A percentile compares a stretch with the other conserved stretches of the same genome.
Evolutionary conservation across 2,888 invertebrate species (phyloP).

Genomic region (Ennomos fuscantarius): DNA sequence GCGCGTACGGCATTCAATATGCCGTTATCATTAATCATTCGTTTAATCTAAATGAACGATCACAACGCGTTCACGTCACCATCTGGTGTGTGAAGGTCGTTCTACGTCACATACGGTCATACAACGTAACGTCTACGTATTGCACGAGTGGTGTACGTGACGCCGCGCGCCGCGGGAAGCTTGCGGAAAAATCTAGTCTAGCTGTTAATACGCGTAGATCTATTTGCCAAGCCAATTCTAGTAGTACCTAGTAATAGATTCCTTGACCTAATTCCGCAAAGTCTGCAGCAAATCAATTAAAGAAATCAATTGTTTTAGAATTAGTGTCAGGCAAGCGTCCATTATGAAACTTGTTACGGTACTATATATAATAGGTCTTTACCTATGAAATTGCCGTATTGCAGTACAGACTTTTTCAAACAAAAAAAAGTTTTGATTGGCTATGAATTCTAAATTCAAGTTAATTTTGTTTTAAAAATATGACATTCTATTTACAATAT

Average conservation of each 20-base stretch:
- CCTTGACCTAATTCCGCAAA: conserved; percentile 7
- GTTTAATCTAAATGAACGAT: conserved; percentile 12
- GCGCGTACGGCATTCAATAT: neutral
- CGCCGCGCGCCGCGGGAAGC: neutral
- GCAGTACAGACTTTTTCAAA: no score
- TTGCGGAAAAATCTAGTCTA: neutral
- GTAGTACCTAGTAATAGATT: neutral
- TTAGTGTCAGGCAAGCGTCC: no score
- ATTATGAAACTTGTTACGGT: no score
- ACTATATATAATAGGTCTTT: no score
- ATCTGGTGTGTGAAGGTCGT: neutral
- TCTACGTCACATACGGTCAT: conserved; percentile 1
- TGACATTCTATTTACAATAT: no score
- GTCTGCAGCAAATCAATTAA: no score
- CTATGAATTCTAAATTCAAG: no score
- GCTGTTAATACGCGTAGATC: neutral
- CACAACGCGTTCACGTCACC: conserved; percentile 2
- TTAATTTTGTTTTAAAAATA: no score
- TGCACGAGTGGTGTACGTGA: conserved; percentile 16
- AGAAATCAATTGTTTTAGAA: no score
- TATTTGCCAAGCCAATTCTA: neutral
- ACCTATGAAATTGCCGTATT: no score
- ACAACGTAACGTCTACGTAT: conserved; percentile 8
- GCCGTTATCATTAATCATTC: conserved; percentile 8
- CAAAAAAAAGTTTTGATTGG: no score